These are phyloP conservation scores for Tapera naevia DNA, from an alignment of 2,797 vertebrate genomes.

Conservation along the genomic window DNA sequence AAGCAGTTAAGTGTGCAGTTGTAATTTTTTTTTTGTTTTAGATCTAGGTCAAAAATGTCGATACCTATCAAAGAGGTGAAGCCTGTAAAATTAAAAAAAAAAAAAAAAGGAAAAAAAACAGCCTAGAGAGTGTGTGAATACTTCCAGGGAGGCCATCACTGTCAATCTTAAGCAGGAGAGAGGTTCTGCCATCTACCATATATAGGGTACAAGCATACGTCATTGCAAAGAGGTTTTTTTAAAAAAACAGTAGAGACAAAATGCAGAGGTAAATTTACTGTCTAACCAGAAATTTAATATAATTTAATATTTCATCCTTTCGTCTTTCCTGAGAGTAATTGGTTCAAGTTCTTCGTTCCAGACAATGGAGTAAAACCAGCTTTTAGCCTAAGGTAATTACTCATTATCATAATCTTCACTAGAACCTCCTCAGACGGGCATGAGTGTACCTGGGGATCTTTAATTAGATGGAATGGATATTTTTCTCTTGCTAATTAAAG, in stretches of 20 bases:
- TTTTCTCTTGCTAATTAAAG: slow-evolving; percentile 69
- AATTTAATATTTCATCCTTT: not conserved
- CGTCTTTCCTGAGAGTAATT: slow-evolving; percentile 18
- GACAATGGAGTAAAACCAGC: slow-evolving; percentile 25
- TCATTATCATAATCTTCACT: slow-evolving; percentile 59
- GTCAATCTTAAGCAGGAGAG: not conserved
- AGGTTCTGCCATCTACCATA: not conserved
- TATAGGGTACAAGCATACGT: not conserved
- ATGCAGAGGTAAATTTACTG: not conserved
- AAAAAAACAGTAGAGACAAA: not conserved
- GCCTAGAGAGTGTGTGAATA: not conserved
- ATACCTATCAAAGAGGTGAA: not conserved
- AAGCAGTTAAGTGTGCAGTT: not conserved
- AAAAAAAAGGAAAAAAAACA: not conserved
- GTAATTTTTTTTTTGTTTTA: slow-evolving; percentile 32
- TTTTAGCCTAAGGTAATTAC: slow-evolving; percentile 66
- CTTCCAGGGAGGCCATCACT: not conserved
- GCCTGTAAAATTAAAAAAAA: not conserved
- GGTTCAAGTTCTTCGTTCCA: slow-evolving; percentile 30
- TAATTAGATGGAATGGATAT: slow-evolving; percentile 62
- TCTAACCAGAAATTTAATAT: not conserved
- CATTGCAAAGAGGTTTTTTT: not conserved
- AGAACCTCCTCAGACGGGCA: slow-evolving; percentile 60
- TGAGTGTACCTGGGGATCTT: slow-evolving; percentile 56
- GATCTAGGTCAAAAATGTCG: slow-evolving; percentile 23